phyloP scores from a whole-genome alignment of 1,140 invertebrate species.

The Trypoxylus dichotomus region DNA sequence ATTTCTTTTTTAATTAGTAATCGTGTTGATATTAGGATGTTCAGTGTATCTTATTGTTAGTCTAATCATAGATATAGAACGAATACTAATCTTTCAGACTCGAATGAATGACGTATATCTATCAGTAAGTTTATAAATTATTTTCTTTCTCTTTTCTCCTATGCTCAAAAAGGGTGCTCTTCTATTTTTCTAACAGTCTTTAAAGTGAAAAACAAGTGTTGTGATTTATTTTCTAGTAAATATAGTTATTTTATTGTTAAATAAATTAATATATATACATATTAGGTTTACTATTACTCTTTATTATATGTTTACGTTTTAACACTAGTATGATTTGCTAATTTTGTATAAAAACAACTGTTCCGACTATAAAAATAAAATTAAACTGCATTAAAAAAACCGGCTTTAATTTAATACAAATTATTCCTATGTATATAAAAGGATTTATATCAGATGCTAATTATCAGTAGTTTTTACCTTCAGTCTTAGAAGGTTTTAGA shows the following conservation, averaged over 20 bases:
- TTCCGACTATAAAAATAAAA: not conserved
- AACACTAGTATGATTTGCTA: not conserved
- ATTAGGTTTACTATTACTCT: not conserved
- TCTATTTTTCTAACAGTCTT: not conserved
- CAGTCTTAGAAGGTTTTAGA: not conserved
- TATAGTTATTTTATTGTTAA: not conserved
- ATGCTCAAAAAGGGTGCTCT: not conserved
- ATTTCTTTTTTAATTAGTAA: slow-evolving; percentile 2
- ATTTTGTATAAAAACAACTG: not conserved
- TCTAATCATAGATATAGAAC: not conserved
- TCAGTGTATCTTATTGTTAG: not conserved
- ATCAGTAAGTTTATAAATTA: not conserved
- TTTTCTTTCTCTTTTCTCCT: not conserved
- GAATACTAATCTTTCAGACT: not conserved
- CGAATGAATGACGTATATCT: not conserved
- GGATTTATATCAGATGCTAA: not conserved
- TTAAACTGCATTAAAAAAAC: not conserved
- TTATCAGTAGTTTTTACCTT: not conserved
- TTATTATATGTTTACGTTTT: not conserved
- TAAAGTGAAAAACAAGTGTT: not conserved
- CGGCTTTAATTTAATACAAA: not conserved
- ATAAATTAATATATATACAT: not conserved
- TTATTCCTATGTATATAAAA: not conserved
- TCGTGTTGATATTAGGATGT: not conserved
- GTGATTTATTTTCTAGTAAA: not conserved